Conservation (phyloP, 2,113 vertebrate genomes). For the Callocephalon fimbriatum region DNA sequence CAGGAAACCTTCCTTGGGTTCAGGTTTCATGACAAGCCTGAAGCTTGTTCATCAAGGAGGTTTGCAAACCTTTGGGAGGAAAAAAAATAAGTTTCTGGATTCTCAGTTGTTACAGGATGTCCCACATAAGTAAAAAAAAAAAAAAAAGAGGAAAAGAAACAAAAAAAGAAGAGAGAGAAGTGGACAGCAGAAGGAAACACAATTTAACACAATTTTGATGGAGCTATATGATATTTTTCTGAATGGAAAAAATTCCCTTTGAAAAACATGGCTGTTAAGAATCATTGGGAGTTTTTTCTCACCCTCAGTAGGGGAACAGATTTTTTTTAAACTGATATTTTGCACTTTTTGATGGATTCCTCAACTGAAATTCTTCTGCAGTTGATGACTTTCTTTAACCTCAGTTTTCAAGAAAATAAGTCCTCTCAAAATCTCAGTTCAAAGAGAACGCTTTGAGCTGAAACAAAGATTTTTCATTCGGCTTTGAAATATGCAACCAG, state of each 20-base stretch:
- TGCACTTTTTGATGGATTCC: neutral
- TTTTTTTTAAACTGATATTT: neutral
- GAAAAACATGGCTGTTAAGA: neutral
- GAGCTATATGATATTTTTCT: neutral
- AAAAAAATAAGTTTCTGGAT: neutral
- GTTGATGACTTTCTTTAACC: slow-evolving; percentile 26
- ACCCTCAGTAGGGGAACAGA: neutral
- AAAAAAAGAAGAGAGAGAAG: neutral
- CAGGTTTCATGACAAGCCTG: slow-evolving; percentile 38
- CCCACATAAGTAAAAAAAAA: neutral
- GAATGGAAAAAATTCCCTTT: neutral
- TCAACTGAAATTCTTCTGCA: neutral
- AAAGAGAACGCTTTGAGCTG: neutral
- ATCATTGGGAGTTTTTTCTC: neutral
- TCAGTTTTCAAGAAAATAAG: neutral
- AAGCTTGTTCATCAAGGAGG: slow-evolving; percentile 2
- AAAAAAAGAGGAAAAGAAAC: neutral
- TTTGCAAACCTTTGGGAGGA: neutral
- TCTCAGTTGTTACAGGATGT: neutral
- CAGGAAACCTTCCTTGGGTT: slow-evolving; percentile 58
- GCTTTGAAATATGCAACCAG: slow-evolving; percentile 13
- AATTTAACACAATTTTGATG: neutral
- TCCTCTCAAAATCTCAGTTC: slow-evolving; percentile 11
- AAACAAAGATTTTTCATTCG: neutral
- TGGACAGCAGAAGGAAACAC: neutral